Base-by-base conservation (phyloP, 2,113 vertebrate species). In the Protobothrops flavoviridis region DNA sequence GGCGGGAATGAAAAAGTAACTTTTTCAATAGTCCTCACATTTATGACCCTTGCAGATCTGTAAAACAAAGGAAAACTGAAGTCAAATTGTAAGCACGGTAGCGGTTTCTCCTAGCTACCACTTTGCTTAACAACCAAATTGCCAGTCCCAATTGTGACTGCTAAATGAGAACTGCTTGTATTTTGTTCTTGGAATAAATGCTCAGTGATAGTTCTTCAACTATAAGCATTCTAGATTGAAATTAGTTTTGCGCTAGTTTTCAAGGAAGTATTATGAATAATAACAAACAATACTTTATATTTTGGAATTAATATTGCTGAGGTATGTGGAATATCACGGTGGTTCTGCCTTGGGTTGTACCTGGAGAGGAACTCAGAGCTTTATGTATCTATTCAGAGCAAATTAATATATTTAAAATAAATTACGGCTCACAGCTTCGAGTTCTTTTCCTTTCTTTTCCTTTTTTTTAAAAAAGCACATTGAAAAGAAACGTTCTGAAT, bases 401-500 rank as follows among this genome's bases (percentile, higher is more conserved):
- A 74, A 33, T 74, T 6, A 17, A 24, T 29, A 45, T 74, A 3
- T 64, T 64, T 8, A 11, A 45, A 2, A 10, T 86, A 15, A n/a
- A n/a, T 69, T 52, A 69, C 8, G 90, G 7, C 48, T 93, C 93
- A n/a, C 33, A 50, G 69, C 89, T 95, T 24, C 24, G 57, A 45
- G n/a, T 74, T 74, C n/a, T 2, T 74, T 74, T 74, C 64, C 64
- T 74, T 20, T 23, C 56, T 57, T 23, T 53, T 53, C 12, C 12
- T 64, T 29, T 5, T 61, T 48, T 15, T 17, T 8, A 10, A 59
- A 94, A 94, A 91, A 92, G 59, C 91, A 90, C 21, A 74, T 59
- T 93, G 93, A 87, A 45, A 55, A 33, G 90, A 88, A 91, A 29
- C 39, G 8, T 55, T 48, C 8, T 64, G 93, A 89, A 92, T 95